phyloP scores from a whole-genome alignment of 2,797 vertebrate species.

The Microcaecilia unicolor region DNA sequence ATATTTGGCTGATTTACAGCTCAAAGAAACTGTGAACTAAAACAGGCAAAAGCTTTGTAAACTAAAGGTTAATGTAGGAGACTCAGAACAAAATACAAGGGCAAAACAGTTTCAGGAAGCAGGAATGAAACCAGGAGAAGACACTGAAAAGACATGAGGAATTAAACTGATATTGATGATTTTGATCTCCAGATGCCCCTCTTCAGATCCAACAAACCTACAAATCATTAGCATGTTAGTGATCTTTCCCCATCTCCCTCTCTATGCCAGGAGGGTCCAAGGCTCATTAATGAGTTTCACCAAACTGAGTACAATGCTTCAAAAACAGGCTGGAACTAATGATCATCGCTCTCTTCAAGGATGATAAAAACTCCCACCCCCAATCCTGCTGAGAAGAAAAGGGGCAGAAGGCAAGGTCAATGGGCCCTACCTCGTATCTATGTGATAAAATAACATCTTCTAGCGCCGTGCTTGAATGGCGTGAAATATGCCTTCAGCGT shows the following conservation, averaged over 20 bases:
- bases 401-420: neutral
- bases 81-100: neutral
- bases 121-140: neutral
- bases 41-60: neutral
- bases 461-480: too few relatives aligned
- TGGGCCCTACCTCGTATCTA: neutral
- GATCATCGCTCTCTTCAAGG: conserved; percentile 4
- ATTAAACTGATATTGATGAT: neutral
- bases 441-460: neutral
- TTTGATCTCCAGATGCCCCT: conserved; percentile 4
- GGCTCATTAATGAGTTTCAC: conserved; percentile 8
- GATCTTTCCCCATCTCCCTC: conserved; percentile 2
- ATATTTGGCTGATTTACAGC: neutral
- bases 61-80: neutral
- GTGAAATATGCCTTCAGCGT: neutral
- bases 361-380: conserved; percentile 1
- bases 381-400: neutral
- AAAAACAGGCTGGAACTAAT: neutral
- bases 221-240: conserved; percentile 18
- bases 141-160: too few relatives aligned
- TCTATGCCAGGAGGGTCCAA: neutral
- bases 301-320: neutral
- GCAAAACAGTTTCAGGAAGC: neutral
- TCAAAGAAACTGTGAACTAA: neutral
- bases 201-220: conserved; percentile 11